Base-by-base conservation (phyloP, 1,140 invertebrate species). In the Drosophila guanche region DNA sequence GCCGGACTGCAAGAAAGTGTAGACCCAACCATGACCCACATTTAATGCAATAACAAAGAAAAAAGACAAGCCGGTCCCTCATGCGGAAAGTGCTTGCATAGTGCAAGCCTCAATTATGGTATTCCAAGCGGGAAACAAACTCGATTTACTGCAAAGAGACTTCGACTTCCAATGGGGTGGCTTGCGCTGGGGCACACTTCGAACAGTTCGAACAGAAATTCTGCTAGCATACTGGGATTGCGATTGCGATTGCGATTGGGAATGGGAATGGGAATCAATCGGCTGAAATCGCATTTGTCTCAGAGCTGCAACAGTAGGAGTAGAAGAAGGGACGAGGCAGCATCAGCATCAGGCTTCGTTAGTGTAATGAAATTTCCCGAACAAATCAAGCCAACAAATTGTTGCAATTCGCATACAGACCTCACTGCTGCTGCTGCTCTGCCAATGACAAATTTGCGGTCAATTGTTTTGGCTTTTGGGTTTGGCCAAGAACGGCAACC, bases 361-460 rank as follows among this genome's bases (percentile, higher is more conserved):
- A 75, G 54, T 22, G 56, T 84, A 83, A 83, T 83, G 52, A 53
- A 84, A 84, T 83, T 83, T 74, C n/a, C n/a, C 40, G 57, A 71
- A 67, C 60, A 78, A 83, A 83, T 84, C 79, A 79, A 70, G 75
- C 63, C 70, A 50, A 71, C 79, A 84, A 83, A 71, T 83, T 66
- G 54, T 65, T 67, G 43, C 60, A 69, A 57, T 57, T 57, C 22
- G 27, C 55, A 16, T 10, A 3, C 29, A 33, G 29, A 10, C 10
- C 10, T 23, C 42, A 41, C 46, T 65, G 51, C 48, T 20, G 47
- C 46, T 48, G 27, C 41, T 48, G 40, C 42, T 42, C 47, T 55
- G 45, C 42, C 45, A 83, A 77, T 52, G 62, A 23, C 45, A 56
- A 58, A 73, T 41, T 77, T 73, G 58, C 41, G n/a, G 14, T 12